Evolutionary conservation across 2,888 invertebrate genomes (phyloP).

Genomic region (Halocaridina rubra): DNA sequence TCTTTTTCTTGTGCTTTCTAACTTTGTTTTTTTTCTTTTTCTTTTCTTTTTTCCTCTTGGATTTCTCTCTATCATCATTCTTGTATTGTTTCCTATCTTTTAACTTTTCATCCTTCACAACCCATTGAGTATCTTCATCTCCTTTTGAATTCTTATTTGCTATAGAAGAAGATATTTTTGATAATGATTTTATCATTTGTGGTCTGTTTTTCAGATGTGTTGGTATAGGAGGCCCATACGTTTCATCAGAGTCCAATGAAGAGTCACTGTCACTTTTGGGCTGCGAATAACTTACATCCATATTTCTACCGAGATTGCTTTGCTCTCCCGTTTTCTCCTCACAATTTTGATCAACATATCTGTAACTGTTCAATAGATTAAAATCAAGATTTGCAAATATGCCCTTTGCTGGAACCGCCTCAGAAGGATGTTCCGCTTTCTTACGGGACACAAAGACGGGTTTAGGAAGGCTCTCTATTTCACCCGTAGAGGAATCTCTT

Average conservation of each 20-base stretch:
- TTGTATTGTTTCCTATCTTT: constrained; percentile 68
- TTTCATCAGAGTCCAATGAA: constrained; percentile 37
- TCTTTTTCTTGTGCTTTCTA: constrained; percentile 51
- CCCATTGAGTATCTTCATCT: constrained; percentile 3
- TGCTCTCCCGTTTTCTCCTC: neutral
- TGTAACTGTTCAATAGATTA: constrained; percentile 52
- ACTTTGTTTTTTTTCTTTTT: constrained; percentile 61
- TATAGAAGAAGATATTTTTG: too few species aligned
- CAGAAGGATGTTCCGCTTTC: neutral
- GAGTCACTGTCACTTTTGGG: constrained; percentile 9
- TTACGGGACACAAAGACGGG: constrained; percentile 44
- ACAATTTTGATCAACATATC: neutral
- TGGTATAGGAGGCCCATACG: constrained; percentile 58
- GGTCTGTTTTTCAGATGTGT: constrained; percentile 37
- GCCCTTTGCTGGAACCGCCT: constrained; percentile 26
- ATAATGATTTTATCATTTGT: constrained; percentile 13
- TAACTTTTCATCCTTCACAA: constrained; percentile 61
- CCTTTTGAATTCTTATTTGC: neutral
- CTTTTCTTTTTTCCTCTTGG: constrained; percentile 65
- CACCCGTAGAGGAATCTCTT: neutral
- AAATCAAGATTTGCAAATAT: constrained; percentile 64
- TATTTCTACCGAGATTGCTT: neutral
- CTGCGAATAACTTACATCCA: too few species aligned
- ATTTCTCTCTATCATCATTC: constrained; percentile 67
- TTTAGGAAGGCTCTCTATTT: neutral